These are phyloP conservation scores for Loris lydekkerianus DNA, from an alignment of 2,797 vertebrate genomes.

Conservation along the genomic window DNA sequence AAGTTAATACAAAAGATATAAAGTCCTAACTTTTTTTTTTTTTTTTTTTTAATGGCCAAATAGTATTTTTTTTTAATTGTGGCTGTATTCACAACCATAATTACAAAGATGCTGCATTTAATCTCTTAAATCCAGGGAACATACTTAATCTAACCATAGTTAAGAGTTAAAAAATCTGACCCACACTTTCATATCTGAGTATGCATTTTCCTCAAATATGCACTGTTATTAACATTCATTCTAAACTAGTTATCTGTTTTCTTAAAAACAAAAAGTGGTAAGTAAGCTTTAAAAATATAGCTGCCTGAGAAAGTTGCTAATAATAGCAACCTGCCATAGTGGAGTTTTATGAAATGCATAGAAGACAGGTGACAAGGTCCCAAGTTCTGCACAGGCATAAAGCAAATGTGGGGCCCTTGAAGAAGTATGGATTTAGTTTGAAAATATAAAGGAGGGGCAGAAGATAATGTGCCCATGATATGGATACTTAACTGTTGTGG, in stretches of 20 bases:
- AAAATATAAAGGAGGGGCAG: neutral
- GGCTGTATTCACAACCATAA: too few species aligned
- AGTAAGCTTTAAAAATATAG: neutral
- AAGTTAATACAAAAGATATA: too few species aligned
- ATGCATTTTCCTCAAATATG: neutral
- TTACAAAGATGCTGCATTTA: neutral
- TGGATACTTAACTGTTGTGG: neutral
- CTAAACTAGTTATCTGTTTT: neutral
- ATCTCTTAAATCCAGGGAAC: neutral
- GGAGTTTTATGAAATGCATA: neutral
- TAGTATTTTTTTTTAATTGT: neutral
- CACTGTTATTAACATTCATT: neutral
- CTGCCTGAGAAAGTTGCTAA: neutral
- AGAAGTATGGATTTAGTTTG: neutral
- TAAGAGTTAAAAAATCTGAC: neutral
- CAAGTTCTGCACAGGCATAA: neutral
- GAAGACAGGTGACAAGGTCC: neutral
- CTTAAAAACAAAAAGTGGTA: neutral
- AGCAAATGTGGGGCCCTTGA: neutral
- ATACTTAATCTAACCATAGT: neutral
- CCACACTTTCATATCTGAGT: neutral
- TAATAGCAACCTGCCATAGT: neutral
- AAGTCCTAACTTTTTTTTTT: neutral
- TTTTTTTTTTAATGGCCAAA: too few species aligned
- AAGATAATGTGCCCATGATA: neutral